These are phyloP conservation scores for Pangasianodon hypophthalmus DNA, from an alignment of 2,113 vertebrate genomes.

Conservation along the genomic window DNA sequence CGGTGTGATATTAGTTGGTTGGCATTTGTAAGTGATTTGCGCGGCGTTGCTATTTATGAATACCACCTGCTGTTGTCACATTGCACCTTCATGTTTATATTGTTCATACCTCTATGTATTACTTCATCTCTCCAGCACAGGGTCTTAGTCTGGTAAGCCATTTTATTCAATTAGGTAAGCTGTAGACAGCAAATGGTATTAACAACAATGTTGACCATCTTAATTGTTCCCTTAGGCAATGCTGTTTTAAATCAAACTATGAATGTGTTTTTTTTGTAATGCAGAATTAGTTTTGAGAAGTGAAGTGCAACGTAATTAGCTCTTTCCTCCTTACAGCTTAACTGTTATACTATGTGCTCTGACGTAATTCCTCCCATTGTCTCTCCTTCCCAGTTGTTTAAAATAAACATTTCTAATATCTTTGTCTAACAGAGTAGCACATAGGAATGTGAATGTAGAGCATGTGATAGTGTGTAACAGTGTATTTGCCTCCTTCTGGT, in stretches of 20 bases:
- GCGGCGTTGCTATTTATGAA: constrained; percentile 41
- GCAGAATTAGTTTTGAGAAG: not conserved
- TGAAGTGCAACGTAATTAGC: constrained; percentile 10
- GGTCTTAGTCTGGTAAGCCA: not conserved
- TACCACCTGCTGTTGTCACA: constrained; percentile 31
- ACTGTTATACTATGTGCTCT: not conserved
- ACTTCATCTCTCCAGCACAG: constrained; percentile 34
- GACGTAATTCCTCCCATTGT: not conserved
- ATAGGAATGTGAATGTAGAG: not conserved
- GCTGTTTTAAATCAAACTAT: not conserved
- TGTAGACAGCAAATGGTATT: not conserved
- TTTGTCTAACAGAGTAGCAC: not conserved
- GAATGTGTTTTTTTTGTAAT: not conserved
- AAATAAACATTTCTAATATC: no score
- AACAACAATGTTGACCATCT: not conserved
- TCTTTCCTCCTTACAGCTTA: constrained; percentile 8
- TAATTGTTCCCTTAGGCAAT: not conserved
- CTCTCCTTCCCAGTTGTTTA: not conserved
- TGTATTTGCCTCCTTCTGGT: constrained; percentile 61
- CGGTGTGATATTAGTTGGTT: not conserved
- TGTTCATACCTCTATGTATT: constrained; percentile 21
- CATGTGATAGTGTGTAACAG: constrained; percentile 56
- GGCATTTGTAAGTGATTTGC: constrained; percentile 1
- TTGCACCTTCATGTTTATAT: constrained; percentile 34
- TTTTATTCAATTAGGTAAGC: not conserved